Percentiles rank a stretch among this genome's conserved stretches.
Conservation (phyloP, 1,140 invertebrate species). For the Drosophila busckii region DNA sequence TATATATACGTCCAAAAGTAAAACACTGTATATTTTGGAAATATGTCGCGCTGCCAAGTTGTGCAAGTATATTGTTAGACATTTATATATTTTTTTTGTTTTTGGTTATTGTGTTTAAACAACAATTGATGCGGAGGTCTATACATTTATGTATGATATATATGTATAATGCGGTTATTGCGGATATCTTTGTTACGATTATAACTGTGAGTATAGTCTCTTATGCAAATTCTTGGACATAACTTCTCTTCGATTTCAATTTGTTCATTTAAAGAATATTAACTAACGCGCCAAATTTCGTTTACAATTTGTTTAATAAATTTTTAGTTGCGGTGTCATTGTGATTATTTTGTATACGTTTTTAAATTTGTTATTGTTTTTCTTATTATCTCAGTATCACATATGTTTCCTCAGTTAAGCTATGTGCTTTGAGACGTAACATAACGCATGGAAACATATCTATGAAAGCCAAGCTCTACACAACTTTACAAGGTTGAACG, state of each 20-base stretch:
- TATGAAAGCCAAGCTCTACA: no score
- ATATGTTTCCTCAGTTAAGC: conserved; percentile 62
- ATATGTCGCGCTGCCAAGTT: conserved; percentile 30
- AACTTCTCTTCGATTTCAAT: conserved; percentile 9
- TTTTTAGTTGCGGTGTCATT: conserved; percentile 13
- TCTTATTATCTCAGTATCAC: conserved; percentile 78
- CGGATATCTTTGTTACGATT: conserved; percentile 24
- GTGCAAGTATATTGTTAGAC: no score
- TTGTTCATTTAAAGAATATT: no score
- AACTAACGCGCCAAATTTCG: no score
- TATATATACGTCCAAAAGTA: conserved; percentile 52
- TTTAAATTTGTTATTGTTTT: conserved; percentile 46
- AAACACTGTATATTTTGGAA: conserved; percentile 50
- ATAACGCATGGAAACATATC: conserved; percentile 60
- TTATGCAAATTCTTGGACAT: not conserved
- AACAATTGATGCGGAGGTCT: conserved; percentile 43
- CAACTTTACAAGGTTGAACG: no score
- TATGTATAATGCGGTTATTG: conserved; percentile 53
- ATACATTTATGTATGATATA: conserved; percentile 23
- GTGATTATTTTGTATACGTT: conserved; percentile 19
- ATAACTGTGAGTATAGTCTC: conserved; percentile 11
- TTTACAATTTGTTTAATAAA: conserved; percentile 7
- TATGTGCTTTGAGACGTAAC: conserved; percentile 38
- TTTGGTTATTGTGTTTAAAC: conserved; percentile 25
- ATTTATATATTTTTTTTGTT: not conserved